These are phyloP conservation scores for Hafferia zeledoni DNA, from an alignment of 2,797 vertebrate species.

Conservation along the genomic window DNA sequence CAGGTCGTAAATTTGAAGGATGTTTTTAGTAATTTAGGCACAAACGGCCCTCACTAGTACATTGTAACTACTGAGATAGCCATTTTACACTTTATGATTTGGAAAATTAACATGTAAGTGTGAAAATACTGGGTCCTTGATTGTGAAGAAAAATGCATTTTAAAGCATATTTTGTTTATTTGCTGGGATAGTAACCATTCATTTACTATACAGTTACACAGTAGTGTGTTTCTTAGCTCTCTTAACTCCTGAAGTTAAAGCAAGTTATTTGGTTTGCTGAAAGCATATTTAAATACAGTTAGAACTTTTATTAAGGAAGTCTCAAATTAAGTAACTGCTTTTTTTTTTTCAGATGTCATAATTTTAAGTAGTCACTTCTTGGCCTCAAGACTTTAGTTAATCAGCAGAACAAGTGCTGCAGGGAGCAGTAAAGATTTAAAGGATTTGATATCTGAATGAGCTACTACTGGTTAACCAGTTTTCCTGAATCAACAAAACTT, in stretches of 20 bases:
- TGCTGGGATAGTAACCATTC: not conserved
- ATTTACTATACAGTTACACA: not conserved
- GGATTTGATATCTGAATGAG: not conserved
- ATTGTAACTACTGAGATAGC: not conserved
- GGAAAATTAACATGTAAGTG: not conserved
- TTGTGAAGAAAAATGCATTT: not conserved
- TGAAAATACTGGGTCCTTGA: not conserved
- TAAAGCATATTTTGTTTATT: not conserved
- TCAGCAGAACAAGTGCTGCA: not conserved
- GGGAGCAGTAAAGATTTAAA: not conserved
- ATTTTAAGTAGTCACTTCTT: not conserved
- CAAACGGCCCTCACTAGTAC: not conserved
- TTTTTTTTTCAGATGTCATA: not conserved
- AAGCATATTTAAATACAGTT: not conserved
- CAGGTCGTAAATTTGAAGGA: constrained; percentile 2
- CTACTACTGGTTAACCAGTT: not conserved
- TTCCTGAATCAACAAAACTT: not conserved
- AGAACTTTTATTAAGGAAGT: not conserved
- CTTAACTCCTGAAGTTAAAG: not conserved
- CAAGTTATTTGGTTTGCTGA: not conserved
- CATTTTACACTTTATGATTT: not conserved
- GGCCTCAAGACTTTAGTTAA: not conserved
- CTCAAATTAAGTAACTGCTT: not conserved
- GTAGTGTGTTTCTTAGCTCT: not conserved
- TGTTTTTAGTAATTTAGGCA: not conserved